These are phyloP conservation scores for Silurus aristotelis DNA, from an alignment of 2,797 vertebrate genomes.

Conservation along the genomic window DNA sequence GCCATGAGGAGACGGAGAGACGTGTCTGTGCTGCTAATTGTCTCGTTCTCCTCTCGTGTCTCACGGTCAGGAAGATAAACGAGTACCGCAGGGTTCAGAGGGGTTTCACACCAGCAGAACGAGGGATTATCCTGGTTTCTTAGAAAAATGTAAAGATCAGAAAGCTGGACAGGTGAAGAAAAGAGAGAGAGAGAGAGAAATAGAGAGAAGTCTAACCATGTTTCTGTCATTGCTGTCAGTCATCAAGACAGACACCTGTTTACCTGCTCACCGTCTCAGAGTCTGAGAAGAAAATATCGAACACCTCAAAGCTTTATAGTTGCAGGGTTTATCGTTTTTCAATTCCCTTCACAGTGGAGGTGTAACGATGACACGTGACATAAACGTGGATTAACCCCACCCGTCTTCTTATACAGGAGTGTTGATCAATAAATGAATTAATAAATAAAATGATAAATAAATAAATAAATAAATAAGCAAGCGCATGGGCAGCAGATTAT, in stretches of 20 bases:
- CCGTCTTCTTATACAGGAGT: neutral
- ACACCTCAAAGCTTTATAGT: neutral
- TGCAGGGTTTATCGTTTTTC: neutral
- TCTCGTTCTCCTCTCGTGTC: slow-evolving; percentile 23
- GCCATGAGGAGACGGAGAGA: neutral
- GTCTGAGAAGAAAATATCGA: neutral
- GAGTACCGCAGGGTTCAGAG: neutral
- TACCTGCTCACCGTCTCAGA: neutral
- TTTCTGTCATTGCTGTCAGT: slow-evolving; percentile 6
- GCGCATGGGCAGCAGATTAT: too few relatives aligned
- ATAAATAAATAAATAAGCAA: too few relatives aligned
- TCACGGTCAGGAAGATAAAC: slow-evolving; percentile 27
- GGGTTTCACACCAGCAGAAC: slow-evolving; percentile 11
- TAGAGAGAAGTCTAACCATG: neutral
- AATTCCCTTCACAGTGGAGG: neutral
- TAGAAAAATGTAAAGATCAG: neutral
- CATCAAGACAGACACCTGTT: slow-evolving; percentile 1
- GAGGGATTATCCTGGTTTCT: slow-evolving; percentile 23
- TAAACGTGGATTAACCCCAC: too few relatives aligned
- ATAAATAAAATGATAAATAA: too few relatives aligned
- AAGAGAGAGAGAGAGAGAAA: neutral
- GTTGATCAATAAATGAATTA: too few relatives aligned
- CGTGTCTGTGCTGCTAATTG: slow-evolving; percentile 30
- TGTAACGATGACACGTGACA: neutral
- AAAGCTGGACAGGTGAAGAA: neutral